Base-by-base conservation (phyloP, 2,113 vertebrate genomes). In the Mus spicilegus region DNA sequence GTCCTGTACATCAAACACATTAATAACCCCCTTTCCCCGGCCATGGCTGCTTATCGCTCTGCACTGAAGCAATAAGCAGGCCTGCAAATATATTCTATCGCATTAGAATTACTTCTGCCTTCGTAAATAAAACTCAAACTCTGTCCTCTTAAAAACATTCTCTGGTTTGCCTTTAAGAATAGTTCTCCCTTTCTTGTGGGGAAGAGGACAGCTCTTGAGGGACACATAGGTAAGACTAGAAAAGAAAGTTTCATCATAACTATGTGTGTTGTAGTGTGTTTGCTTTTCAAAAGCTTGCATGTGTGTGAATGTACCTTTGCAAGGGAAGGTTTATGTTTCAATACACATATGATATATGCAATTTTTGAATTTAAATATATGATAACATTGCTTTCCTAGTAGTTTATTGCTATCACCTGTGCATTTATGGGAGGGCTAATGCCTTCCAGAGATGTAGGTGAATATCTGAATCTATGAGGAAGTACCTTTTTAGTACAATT, bases 91-190 rank as follows among this genome's bases (percentile, higher is more conserved):
- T 4, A 11, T 72, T 73, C 61, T 58, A 4, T 46, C 46, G 22
- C 12, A 46, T 49, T 26, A 2, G 13, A 24, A 39, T 56, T 92
- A 75, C 26, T 70, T 54, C 75, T 70, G 54, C 24, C 20, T 77
- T 70, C 51, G n/a, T 56, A 26, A 86, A 36, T 69, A 36, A 88
- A 84, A 90, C 14, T 87, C 56, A 81, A 72, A 10, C 69, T 85
- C 42, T 78, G 54, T 94, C 28, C 16, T 58, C 61, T 94, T 90
- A 54, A 4, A 95, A 90, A 42, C 70, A 61, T 90, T 77, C 72
- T 75, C 26, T 56, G 36, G 75, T 49, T 92, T 58, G 3, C 88
- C 46, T 73, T 96, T 49, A 93, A 90, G 90, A 95, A 82, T 75
- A 76, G 77, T 22, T 51, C 42, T 36, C 39, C 13, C 22, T 73